Evolutionary conservation across 2,888 invertebrate genomes (phyloP).

Genomic region (Griposia aprilina): DNA sequence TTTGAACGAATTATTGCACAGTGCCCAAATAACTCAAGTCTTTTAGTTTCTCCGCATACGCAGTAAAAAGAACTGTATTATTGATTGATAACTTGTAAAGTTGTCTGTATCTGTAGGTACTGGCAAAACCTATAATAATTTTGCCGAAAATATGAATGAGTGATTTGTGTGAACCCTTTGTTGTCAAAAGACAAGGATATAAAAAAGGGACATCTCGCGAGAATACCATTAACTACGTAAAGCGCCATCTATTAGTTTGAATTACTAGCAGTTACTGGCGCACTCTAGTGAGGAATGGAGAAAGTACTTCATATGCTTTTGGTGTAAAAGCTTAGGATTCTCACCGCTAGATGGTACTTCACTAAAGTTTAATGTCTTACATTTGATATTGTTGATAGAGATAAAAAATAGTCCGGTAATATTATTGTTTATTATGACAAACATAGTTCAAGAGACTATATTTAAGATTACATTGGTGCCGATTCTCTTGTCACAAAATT

Average conservation of each 20-base stretch:
- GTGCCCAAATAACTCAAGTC: neutral
- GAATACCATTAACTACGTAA: neutral
- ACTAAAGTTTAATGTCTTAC: fast-evolving
- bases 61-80: no score
- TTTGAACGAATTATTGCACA: conserved; percentile 11
- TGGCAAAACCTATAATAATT: no score
- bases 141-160: neutral
- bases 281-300: conserved; percentile 4
- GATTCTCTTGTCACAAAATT: no score
- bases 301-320: neutral
- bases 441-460: neutral
- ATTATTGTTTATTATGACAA: neutral
- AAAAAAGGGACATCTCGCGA: neutral
- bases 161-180: neutral
- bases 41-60: neutral
- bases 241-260: conserved; percentile 6
- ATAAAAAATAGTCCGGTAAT: neutral
- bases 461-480: no score
- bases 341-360: conserved; percentile 29
- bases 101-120: no score
- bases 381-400: no score
- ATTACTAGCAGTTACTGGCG: neutral
- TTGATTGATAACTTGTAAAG: no score
- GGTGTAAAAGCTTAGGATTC: neutral
- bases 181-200: neutral